Conservation (phyloP, 2,797 vertebrate species). For the Bovichtus variegatus region DNA sequence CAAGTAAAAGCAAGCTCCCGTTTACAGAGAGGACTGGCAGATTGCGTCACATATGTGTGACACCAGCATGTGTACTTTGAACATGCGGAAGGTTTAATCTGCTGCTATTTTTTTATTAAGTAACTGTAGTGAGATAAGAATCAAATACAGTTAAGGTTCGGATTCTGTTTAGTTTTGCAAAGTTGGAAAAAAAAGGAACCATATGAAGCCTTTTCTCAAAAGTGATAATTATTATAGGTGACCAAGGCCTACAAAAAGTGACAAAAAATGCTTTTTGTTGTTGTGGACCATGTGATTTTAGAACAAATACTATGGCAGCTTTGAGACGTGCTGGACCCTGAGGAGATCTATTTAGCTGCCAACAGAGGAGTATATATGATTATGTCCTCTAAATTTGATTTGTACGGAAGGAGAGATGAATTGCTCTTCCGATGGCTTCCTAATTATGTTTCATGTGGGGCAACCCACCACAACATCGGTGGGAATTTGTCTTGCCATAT, state of each 20-base stretch:
- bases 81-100: background rate
- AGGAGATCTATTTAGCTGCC: constrained; percentile 48
- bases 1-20: constrained; percentile 12
- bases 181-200: no score
- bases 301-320: constrained; percentile 14
- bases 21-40: background rate
- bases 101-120: background rate
- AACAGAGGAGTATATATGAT: constrained; percentile 45
- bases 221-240: background rate
- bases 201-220: background rate
- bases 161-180: background rate
- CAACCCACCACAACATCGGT: constrained; percentile 26
- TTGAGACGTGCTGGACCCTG: constrained; percentile 20
- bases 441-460: constrained; percentile 61
- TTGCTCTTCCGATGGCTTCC: constrained; percentile 44
- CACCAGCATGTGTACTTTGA: background rate
- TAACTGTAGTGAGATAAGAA: background rate
- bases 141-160: background rate
- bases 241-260: background rate
- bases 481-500: constrained; percentile 37
- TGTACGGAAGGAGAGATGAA: constrained; percentile 52
- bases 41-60: background rate
- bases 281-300: constrained; percentile 5
- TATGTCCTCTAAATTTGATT: constrained; percentile 65
- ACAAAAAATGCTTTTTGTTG: background rate